phyloP scores from a whole-genome alignment of 1,140 invertebrate genomes.

The Ladona fulva region DNA sequence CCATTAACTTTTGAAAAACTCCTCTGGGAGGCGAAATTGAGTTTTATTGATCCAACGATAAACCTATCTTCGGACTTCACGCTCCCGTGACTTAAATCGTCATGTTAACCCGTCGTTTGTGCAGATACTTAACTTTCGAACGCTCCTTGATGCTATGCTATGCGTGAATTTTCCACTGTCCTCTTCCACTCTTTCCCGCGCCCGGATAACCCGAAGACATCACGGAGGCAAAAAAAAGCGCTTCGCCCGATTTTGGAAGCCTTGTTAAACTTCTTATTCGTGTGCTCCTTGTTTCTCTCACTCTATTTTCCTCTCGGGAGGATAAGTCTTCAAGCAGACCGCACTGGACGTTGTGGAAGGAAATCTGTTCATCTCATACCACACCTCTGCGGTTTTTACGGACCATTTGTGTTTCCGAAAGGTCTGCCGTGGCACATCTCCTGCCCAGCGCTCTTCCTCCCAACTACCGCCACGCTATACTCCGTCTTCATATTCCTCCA shows the following conservation, averaged over 20 bases:
- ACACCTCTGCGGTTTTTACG: slow-evolving; percentile 3
- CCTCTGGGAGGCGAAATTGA: too few relatives aligned
- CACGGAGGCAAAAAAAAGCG: too few relatives aligned
- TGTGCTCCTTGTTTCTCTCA: neutral
- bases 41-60: too few relatives aligned
- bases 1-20: too few relatives aligned
- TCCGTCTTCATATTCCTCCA: neutral
- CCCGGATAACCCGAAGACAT: too few relatives aligned
- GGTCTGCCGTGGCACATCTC: neutral
- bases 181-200: too few relatives aligned
- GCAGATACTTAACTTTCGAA: too few relatives aligned
- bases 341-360: neutral
- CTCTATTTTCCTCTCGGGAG: neutral
- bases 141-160: too few relatives aligned
- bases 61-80: too few relatives aligned
- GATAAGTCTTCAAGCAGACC: neutral
- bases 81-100: too few relatives aligned
- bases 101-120: too few relatives aligned
- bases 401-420: neutral
- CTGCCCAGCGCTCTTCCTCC: neutral
- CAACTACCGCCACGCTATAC: neutral
- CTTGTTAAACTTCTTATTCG: slow-evolving; percentile 2
- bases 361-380: neutral
- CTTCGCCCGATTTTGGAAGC: neutral
- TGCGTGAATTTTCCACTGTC: too few relatives aligned